Base-by-base conservation (phyloP, 2,888 invertebrate species). In the Euproctis similis region DNA sequence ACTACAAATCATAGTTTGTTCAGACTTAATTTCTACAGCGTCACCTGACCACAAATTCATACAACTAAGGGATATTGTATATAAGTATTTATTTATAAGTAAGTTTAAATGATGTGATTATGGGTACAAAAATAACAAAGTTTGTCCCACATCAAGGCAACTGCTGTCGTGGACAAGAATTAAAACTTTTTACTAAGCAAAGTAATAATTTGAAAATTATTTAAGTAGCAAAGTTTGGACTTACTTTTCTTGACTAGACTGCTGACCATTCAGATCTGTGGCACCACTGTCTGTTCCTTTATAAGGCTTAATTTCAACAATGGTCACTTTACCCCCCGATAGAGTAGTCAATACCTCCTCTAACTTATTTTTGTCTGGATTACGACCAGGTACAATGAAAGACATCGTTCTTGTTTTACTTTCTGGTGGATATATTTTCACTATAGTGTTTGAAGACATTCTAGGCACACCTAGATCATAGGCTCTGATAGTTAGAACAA, bases 381-480 rank as follows among this genome's bases (percentile, higher is more conserved):
- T 89, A 28, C 87, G 86, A 24, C 92, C 93, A 3, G 94, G 92
- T 19, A 95, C 90, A 34, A 95, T 90, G 66, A 95, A 95, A 9
- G 91, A 89, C 75, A 95, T 91, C 18, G 90, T 90, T 32, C 92
- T 86, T 4, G 91, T 90, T 35, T 90, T 88, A 45, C 89, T 89
- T 53, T 90, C 95, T 40, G 92, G 91, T 27, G 92, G 92, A 72
- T 91, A 92, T 33, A 95, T 86, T 51, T 91, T 89, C 4, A 96
- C 89, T 32, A 88, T 88, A 8, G 92, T 90, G 17, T 89, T 89
- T 9, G 91, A 89, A 42, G 86, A 91, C 32, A 90, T 77, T 59
- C 91, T 90, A 2, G 96, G 96, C 1, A 93, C 88, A 1, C 96
- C 95, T 38, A 93, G 86, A 73, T 96, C 96, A 59, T 93, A 94